A percentile compares a stretch with the other conserved stretches of the same genome.
These are phyloP conservation scores for Yponomeuta evonymella DNA, from an alignment of 2,888 invertebrate genomes.

Conservation along the genomic window DNA sequence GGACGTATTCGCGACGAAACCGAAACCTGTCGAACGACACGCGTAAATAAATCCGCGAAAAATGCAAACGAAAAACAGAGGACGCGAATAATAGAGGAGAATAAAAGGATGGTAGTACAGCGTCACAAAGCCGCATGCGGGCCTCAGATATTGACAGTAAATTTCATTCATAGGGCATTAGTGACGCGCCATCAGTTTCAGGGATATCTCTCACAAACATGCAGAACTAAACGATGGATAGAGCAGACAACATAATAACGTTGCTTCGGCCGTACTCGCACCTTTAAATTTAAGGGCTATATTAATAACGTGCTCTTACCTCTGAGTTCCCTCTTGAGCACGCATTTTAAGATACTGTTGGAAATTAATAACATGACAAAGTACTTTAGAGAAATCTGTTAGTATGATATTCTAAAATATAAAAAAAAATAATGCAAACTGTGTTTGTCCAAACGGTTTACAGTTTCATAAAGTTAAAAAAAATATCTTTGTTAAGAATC, in stretches of 20 bases:
- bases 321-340: too few species aligned
- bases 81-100: slow-evolving; percentile 53
- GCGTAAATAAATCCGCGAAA: slow-evolving; percentile 46
- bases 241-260: slow-evolving; percentile 19
- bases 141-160: slow-evolving; percentile 76
- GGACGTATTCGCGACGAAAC: neutral
- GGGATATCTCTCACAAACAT: slow-evolving; percentile 42
- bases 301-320: neutral
- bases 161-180: slow-evolving; percentile 76
- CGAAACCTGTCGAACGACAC: neutral
- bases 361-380: too few species aligned
- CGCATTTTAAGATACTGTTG: too few species aligned
- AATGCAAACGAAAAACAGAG: slow-evolving; percentile 57
- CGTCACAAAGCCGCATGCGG: slow-evolving; percentile 75
- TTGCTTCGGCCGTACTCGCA: neutral
- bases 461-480: too few species aligned
- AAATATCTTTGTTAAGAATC: too few species aligned
- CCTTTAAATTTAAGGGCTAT: neutral
- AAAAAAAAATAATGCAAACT: too few species aligned
- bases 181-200: slow-evolving; percentile 74
- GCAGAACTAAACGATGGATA: slow-evolving; percentile 15
- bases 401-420: too few species aligned
- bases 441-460: too few species aligned
- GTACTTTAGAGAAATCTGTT: too few species aligned
- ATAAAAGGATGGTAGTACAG: slow-evolving; percentile 69